A percentile compares a stretch with the other conserved stretches of the same genome.
phyloP scores from a whole-genome alignment of 2,113 vertebrate species.

The Barnardius zonarius region DNA sequence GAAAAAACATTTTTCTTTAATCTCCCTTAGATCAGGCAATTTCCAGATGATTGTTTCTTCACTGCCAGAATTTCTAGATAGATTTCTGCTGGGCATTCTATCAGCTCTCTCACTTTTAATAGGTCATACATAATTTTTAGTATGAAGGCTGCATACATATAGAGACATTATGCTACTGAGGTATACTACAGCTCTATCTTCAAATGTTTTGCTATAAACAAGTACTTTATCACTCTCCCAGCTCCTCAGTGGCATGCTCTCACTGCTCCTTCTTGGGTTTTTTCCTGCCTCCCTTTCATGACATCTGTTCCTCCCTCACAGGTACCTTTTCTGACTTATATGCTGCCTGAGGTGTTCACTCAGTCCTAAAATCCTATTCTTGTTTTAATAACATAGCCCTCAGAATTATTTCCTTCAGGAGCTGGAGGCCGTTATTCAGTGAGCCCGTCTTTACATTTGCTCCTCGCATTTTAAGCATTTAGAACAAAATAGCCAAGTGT shows the following conservation, averaged over 20 bases:
- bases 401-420: background rate
- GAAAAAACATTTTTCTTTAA: background rate
- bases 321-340: background rate
- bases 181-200: background rate
- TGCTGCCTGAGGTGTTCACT: background rate
- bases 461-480: background rate
- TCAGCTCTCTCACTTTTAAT: slow-evolving; percentile 9
- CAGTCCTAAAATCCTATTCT: background rate
- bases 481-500: background rate
- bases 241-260: background rate
- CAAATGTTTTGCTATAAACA: background rate
- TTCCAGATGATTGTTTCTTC: slow-evolving; percentile 41
- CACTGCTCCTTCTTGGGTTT: background rate
- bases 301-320: background rate
- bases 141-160: slow-evolving; percentile 28
- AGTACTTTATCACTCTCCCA: slow-evolving; percentile 1
- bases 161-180: background rate
- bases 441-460: background rate
- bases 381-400: background rate
- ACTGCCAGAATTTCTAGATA: background rate
- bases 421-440: background rate
- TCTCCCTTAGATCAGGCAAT: slow-evolving; percentile 24
- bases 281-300: background rate
- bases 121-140: slow-evolving; percentile 31
- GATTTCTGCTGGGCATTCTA: slow-evolving; percentile 8